These are phyloP conservation scores for Bedellia somnulentella DNA, from an alignment of 2,888 invertebrate species.

Conservation along the genomic window DNA sequence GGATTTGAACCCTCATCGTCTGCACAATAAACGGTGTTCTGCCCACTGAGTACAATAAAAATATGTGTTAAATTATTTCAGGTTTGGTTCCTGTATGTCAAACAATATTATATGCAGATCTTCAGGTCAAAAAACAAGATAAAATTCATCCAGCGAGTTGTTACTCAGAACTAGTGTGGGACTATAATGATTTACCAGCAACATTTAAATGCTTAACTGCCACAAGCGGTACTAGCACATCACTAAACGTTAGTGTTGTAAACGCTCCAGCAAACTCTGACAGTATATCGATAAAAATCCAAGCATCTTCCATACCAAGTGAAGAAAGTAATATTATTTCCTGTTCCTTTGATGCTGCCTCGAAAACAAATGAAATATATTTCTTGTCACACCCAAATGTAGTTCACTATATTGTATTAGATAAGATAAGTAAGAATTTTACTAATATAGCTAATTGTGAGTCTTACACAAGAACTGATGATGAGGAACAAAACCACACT, in stretches of 20 bases:
- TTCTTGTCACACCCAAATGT: conserved; percentile 59
- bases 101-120: conserved; percentile 66
- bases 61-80: too few species aligned
- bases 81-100: conserved; percentile 67
- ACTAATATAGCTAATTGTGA: conserved; percentile 33
- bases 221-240: conserved; percentile 22
- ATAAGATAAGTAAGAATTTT: conserved; percentile 19
- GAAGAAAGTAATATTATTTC: conserved; percentile 44
- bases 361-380: conserved; percentile 30
- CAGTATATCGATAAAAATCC: conserved; percentile 38
- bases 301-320: conserved; percentile 55
- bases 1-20: too few species aligned
- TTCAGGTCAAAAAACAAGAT: conserved; percentile 56
- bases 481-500: conserved; percentile 29
- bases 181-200: conserved; percentile 23
- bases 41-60: too few species aligned
- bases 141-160: conserved; percentile 34
- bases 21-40: too few species aligned
- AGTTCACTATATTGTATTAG: conserved; percentile 61
- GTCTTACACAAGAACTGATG: conserved; percentile 22
- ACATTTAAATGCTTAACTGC: conserved; percentile 57
- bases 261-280: conserved; percentile 23
- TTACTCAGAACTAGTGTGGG: conserved; percentile 22
- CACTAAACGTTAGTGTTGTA: conserved; percentile 38
- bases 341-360: conserved; percentile 46